phyloP scores from a whole-genome alignment of 2,113 vertebrate genomes.

The Hiodon tergisus region DNA sequence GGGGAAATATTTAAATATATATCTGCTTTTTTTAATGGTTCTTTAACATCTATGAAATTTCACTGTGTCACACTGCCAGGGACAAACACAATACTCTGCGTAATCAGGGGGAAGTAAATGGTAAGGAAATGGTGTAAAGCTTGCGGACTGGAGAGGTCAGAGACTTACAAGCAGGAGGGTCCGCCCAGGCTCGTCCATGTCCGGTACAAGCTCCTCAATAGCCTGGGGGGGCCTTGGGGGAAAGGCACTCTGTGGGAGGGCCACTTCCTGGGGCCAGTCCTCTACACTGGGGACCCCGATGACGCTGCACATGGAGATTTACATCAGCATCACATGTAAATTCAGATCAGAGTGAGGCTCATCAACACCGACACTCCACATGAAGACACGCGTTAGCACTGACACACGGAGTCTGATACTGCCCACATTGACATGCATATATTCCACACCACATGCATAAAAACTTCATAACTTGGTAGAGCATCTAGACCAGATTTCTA shows the following conservation, averaged over 20 bases:
- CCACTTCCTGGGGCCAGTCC: constrained; percentile 92
- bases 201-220: constrained; percentile 83
- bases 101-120: neutral
- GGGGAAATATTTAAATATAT: constrained; percentile 6
- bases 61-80: no score
- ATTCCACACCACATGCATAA: neutral
- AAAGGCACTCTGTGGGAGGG: constrained; percentile 89
- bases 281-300: constrained; percentile 89
- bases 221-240: constrained; percentile 75
- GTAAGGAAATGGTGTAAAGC: neutral
- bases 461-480: neutral
- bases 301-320: constrained; percentile 60
- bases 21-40: no score
- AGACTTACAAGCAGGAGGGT: constrained; percentile 85
- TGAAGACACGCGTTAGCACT: neutral
- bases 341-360: no score
- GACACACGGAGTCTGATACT: neutral
- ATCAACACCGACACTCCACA: neutral
- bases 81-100: no score
- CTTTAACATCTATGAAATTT: no score
- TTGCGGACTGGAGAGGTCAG: neutral
- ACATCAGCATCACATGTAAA: neutral
- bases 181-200: constrained; percentile 89
- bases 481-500: no score
- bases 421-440: neutral